phyloP scores from a whole-genome alignment of 1,140 invertebrate genomes.

The Drosophila ambigua region DNA sequence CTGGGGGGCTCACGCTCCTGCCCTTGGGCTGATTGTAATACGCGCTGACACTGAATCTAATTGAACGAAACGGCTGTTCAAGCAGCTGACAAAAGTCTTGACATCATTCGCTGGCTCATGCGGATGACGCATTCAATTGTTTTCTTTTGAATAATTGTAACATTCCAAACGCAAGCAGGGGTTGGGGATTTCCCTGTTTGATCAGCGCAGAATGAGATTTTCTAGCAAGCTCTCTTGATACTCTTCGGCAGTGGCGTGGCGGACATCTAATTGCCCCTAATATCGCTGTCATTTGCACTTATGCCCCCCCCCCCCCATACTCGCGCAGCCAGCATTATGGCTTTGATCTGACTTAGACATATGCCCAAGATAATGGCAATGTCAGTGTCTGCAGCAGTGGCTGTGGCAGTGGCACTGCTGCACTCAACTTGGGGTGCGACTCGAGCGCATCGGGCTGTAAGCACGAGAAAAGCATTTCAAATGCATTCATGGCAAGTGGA shows the following conservation, averaged over 20 bases:
- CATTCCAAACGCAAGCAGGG: neutral
- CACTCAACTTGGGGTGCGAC: constrained; percentile 24
- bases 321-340: constrained; percentile 28
- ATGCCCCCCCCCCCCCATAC: constrained; percentile 17
- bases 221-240: constrained; percentile 4
- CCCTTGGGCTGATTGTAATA: constrained; percentile 4
- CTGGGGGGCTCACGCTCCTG: neutral
- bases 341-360: constrained; percentile 62
- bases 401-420: constrained; percentile 12
- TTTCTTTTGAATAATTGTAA: neutral
- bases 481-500: constrained; percentile 52
- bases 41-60: constrained; percentile 50
- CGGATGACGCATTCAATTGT: too few relatives aligned
- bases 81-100: constrained; percentile 20
- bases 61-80: constrained; percentile 53
- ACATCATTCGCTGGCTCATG: constrained; percentile 11
- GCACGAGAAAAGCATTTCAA: constrained; percentile 43
- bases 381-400: constrained; percentile 3
- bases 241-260: neutral
- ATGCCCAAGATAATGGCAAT: constrained; percentile 49
- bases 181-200: neutral
- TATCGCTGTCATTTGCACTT: constrained; percentile 35
- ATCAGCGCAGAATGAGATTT: neutral
- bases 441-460: constrained; percentile 37
- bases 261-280: constrained; percentile 50